Evolutionary conservation across 2,888 invertebrate species (phyloP).

Genomic region (Halocaridina rubra): DNA sequence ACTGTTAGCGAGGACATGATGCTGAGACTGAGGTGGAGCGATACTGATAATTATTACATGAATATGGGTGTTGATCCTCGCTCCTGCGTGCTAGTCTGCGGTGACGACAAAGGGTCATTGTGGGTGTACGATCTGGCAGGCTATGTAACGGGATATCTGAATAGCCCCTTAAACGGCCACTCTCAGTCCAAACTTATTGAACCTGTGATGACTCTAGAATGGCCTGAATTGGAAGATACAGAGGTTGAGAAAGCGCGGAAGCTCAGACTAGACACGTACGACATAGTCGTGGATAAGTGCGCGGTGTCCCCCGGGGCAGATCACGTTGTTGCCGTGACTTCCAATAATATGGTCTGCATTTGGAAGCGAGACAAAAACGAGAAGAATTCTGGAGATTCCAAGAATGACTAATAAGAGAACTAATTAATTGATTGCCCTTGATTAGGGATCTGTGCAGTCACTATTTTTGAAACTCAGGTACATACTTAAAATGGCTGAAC

Average conservation of each 20-base stretch:
- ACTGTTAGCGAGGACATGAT: constrained; percentile 22
- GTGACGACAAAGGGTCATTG: constrained; percentile 67
- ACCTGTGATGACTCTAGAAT: constrained; percentile 65
- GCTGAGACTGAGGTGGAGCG: constrained; percentile 63
- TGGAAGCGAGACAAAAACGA: constrained; percentile 71
- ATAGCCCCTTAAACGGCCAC: constrained; percentile 27
- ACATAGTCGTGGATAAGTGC: constrained; percentile 67
- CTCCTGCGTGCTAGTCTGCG: constrained; percentile 66
- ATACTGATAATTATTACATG: constrained; percentile 64
- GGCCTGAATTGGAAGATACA: constrained; percentile 66
- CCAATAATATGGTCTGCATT: constrained; percentile 68
- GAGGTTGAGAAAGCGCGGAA: constrained; percentile 66
- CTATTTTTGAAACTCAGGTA: too few relatives aligned
- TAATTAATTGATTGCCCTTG: too few relatives aligned
- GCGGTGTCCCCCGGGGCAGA: constrained; percentile 65
- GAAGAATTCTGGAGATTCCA: constrained; percentile 65
- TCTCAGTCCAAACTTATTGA: constrained; percentile 54
- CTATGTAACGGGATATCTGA: constrained; percentile 46
- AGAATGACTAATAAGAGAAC: too few relatives aligned
- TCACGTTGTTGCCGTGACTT: constrained; percentile 67
- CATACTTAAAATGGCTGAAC: too few relatives aligned
- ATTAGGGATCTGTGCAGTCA: too few relatives aligned
- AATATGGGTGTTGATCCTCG: constrained; percentile 63
- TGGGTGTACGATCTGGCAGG: constrained; percentile 67
- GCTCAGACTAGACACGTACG: constrained; percentile 66